These are phyloP conservation scores for Esox niger DNA, from an alignment of 2,113 vertebrate species.

Conservation along the genomic window DNA sequence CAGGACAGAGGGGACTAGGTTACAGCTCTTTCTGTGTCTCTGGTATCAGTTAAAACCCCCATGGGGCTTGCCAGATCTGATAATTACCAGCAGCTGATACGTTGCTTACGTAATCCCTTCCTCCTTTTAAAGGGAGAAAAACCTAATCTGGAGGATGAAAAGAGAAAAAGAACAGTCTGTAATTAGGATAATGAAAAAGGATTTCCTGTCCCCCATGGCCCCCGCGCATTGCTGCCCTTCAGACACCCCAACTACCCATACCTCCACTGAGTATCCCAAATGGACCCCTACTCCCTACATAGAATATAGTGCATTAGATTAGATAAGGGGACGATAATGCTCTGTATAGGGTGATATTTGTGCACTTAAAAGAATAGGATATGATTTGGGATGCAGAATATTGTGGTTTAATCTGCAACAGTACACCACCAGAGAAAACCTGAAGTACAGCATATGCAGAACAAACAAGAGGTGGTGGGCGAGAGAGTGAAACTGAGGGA, in stretches of 20 bases:
- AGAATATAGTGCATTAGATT: too few species aligned
- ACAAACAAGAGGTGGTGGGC: background rate
- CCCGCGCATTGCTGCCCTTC: conserved; percentile 4
- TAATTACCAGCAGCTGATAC: conserved; percentile 31
- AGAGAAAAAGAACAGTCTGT: conserved; percentile 29
- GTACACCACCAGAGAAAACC: too few species aligned
- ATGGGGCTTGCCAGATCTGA: conserved; percentile 47
- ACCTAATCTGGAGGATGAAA: conserved; percentile 17
- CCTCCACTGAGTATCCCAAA: background rate
- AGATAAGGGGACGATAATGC: too few species aligned
- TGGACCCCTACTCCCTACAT: too few species aligned
- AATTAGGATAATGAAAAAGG: conserved; percentile 35
- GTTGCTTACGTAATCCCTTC: conserved; percentile 33
- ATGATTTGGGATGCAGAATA: too few species aligned
- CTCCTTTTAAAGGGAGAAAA: conserved; percentile 27
- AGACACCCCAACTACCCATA: conserved; percentile 29
- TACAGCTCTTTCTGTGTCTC: conserved; percentile 14
- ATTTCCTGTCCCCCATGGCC: conserved; percentile 30
- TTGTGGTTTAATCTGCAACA: too few species aligned
- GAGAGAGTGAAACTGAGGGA: background rate
- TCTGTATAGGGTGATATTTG: too few species aligned
- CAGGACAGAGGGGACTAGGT: conserved; percentile 10
- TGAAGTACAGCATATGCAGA: too few species aligned
- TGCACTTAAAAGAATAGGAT: too few species aligned
- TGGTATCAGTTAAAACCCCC: conserved; percentile 25